Evolutionary conservation across 1,140 invertebrate genomes (phyloP), one percentile per base, ranked within the genome.

Genomic region (Riptortus pedestris): DNA sequence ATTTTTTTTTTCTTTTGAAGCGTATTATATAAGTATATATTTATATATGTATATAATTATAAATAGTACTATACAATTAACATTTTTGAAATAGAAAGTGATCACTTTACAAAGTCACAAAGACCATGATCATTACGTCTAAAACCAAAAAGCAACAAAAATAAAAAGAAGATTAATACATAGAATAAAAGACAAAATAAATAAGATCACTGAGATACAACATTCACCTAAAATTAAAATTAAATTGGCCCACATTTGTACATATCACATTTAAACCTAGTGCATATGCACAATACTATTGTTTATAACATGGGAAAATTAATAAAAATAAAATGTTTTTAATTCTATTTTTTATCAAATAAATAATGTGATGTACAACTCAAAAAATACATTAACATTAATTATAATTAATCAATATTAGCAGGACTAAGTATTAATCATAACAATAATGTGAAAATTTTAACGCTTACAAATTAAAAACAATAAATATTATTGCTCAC

Each of bases 1-100:
- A 59, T 59, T 59, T 59, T 31, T 33, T 59, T 29, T 38, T 59
- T 28, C 29, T 31, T 59, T 59, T 59, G 33, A 59, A 59, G 57
- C 57, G 57, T 59, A 59, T 59, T 38, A 55, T 24, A 55, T 55
- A 55, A 22, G n/a, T 47, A 47, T 47, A 47, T 47, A 47, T 47
- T 55, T 24, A 20, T 55, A 3, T 55, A 3, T 27, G 14, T 26
- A 27, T 55, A 27, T 55, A 9, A 9, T 24, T 55, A 27, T 55
- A 55, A 24, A 55, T 52, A 22, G 12, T 20, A 52, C 2, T 52
- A 51, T 2, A 51, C 48, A 51, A 38, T 38, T 38, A 38, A 38
- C 31, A 38, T 38, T 38, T 38, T 38, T 38, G 31, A 38, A 38
- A 38, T 38, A 14, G 31, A 38, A 38, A 38, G 14, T 38, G 31